A percentile compares a stretch with the other conserved stretches of the same genome.
Evolutionary conservation across 2,113 vertebrate genomes (phyloP).

Genomic region (Chrysemys picta): DNA sequence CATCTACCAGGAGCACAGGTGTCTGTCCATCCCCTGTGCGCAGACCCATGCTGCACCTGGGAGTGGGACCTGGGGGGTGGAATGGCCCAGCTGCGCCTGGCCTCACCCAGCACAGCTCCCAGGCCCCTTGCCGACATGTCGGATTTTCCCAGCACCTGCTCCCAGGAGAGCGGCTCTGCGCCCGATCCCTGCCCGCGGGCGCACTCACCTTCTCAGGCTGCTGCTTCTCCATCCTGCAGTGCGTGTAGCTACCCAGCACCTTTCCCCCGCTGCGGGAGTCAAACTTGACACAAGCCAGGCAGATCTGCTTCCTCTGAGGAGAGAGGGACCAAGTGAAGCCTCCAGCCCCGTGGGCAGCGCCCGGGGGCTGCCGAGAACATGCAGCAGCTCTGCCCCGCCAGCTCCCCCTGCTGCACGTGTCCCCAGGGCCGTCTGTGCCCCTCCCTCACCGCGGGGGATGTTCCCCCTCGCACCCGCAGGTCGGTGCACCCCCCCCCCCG

Average conservation of each 20-base stretch:
- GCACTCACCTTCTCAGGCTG: conserved; percentile 42
- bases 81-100: too few species aligned
- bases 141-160: too few species aligned
- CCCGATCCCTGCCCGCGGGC: too few species aligned
- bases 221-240: conserved; percentile 61
- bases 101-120: too few species aligned
- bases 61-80: too few species aligned
- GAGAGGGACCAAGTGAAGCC: rapidly evolving
- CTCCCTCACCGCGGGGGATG: not conserved
- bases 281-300: conserved; percentile 80
- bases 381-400: too few species aligned
- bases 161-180: too few species aligned
- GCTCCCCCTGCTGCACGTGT: not conserved
- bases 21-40: not conserved
- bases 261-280: not conserved
- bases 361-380: not conserved
- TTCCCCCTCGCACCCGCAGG: not conserved
- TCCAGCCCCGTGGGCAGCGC: rapidly evolving
- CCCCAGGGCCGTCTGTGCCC: not conserved
- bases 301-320: conserved; percentile 68
- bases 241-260: conserved; percentile 69
- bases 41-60: too few species aligned
- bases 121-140: too few species aligned
- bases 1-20: not conserved
- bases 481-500: rapidly evolving